Evolutionary conservation across 2,888 invertebrate species (phyloP).

Genomic region (Lamproptera curius): DNA sequence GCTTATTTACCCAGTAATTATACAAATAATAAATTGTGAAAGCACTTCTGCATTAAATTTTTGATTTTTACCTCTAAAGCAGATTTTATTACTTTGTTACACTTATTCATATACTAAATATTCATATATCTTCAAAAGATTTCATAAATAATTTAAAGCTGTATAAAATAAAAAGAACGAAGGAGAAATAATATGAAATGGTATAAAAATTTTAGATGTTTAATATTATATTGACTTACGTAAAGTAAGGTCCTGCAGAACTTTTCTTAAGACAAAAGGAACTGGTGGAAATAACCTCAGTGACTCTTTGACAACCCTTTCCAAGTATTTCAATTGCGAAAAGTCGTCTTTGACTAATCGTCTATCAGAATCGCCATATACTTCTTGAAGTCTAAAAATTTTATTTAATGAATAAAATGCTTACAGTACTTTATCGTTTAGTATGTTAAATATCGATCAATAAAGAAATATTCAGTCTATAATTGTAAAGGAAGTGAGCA

Average conservation of each 20-base stretch:
- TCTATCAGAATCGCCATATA: constrained; percentile 55
- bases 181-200: not conserved
- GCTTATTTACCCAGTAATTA: not conserved
- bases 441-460: not conserved
- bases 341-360: constrained; percentile 57
- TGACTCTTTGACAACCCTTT: constrained; percentile 61
- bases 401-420: not conserved
- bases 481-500: not conserved
- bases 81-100: too few relatives aligned
- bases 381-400: constrained; percentile 46
- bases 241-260: constrained; percentile 49
- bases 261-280: constrained; percentile 63
- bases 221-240: constrained; percentile 43
- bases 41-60: not conserved
- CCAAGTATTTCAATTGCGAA: constrained; percentile 50
- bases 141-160: too few relatives aligned
- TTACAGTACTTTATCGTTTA: not conserved
- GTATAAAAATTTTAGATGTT: not conserved
- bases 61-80: too few relatives aligned
- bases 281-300: constrained; percentile 62
- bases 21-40: not conserved
- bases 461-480: not conserved
- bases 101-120: too few relatives aligned
- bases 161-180: too few relatives aligned
- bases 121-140: too few relatives aligned